Conservation (phyloP, 2,888 invertebrate species). For the Thymelicus lineola region DNA sequence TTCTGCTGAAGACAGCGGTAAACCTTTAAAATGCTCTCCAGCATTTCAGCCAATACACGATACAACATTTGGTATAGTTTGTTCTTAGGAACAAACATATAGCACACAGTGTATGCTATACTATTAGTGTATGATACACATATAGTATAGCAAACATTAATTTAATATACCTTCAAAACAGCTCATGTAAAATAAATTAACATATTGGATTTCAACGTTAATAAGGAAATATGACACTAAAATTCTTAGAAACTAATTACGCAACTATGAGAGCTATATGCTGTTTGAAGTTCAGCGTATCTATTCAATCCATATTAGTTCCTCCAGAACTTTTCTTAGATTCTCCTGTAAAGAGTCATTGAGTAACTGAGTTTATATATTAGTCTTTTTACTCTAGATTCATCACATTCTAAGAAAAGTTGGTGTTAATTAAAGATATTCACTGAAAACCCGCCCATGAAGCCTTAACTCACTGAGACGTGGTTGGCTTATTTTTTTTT, state of each 20-base stretch:
- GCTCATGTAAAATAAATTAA: not conserved
- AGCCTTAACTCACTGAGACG: constrained; percentile 82
- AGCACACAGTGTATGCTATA: too few species aligned
- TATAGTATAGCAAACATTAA: too few species aligned
- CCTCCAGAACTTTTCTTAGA: constrained; percentile 47
- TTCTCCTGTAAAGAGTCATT: constrained; percentile 50
- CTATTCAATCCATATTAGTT: constrained; percentile 57
- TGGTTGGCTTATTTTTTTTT: constrained; percentile 85
- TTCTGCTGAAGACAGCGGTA: too few species aligned
- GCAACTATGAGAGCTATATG: constrained; percentile 26
- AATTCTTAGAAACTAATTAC: constrained; percentile 16
- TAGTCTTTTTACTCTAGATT: constrained; percentile 67
- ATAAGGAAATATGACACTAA: not conserved
- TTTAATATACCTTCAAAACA: too few species aligned
- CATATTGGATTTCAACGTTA: not conserved
- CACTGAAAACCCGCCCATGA: constrained; percentile 78
- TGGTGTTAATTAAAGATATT: constrained; percentile 82
- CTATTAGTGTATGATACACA: too few species aligned
- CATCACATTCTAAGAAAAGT: constrained; percentile 73
- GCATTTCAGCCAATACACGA: too few species aligned
- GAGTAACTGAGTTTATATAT: constrained; percentile 36
- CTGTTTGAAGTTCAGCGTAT: constrained; percentile 50
- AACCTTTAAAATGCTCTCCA: too few species aligned
- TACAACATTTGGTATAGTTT: too few species aligned
- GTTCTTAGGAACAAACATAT: too few species aligned